A percentile compares a stretch with the other conserved stretches of the same genome.
These are phyloP conservation scores for Gerris buenoi DNA, from an alignment of 1,140 invertebrate species.

Conservation along the genomic window DNA sequence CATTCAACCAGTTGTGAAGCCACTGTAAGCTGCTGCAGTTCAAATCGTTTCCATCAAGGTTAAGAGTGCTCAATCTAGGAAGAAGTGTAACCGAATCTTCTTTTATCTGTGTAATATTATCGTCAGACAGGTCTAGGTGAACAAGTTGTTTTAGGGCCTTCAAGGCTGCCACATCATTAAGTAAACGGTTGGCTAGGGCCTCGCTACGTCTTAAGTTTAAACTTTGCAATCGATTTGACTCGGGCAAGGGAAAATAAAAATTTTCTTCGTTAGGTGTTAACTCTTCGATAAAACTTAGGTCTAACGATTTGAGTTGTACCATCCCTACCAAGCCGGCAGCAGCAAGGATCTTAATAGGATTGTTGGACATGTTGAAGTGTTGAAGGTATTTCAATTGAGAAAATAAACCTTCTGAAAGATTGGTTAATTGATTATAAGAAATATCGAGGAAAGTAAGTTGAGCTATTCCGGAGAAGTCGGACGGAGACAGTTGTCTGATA, in stretches of 20 bases:
- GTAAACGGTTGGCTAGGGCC: conserved; percentile 44
- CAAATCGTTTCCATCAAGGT: conserved; percentile 43
- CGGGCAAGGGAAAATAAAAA: conserved; percentile 47
- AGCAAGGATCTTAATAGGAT: conserved; percentile 49
- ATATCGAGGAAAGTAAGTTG: conserved; percentile 53
- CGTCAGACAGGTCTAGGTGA: conserved; percentile 49
- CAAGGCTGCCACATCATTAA: conserved; percentile 51
- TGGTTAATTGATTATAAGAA: conserved; percentile 46
- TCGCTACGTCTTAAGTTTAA: conserved; percentile 60
- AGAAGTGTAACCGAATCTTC: conserved; percentile 51
- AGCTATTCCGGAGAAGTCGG: conserved; percentile 51
- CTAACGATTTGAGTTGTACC: conserved; percentile 42
- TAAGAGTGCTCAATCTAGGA: conserved; percentile 43
- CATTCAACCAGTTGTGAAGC: conserved; percentile 43
- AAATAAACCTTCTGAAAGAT: conserved; percentile 48
- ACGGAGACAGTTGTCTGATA: conserved; percentile 43
- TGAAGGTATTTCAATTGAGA: conserved; percentile 45
- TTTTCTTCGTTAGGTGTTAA: conserved; percentile 34
- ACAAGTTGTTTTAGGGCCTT: conserved; percentile 48
- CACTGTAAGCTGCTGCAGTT: conserved; percentile 44
- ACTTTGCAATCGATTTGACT: conserved; percentile 48
- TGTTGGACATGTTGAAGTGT: conserved; percentile 59
- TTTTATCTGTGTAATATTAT: conserved; percentile 43
- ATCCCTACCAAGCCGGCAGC: conserved; percentile 50
- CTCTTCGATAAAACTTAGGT: conserved; percentile 46